These are phyloP conservation scores for Papilio gigon DNA, from an alignment of 2,888 invertebrate genomes.

Conservation along the genomic window DNA sequence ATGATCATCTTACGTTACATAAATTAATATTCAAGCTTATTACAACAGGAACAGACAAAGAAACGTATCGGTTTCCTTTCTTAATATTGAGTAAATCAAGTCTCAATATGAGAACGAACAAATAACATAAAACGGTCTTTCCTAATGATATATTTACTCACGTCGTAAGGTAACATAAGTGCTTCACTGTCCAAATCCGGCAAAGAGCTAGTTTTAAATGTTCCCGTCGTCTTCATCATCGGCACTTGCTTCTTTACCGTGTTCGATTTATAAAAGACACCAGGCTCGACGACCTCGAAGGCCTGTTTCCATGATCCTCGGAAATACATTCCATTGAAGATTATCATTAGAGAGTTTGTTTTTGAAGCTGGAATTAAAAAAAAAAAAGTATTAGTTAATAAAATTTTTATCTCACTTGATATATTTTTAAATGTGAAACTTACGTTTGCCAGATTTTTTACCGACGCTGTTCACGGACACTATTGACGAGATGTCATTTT, in stretches of 20 bases:
- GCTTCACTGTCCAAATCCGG: slow-evolving; percentile 85
- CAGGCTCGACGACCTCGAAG: slow-evolving; percentile 81
- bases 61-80: not conserved
- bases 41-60: not conserved
- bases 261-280: slow-evolving; percentile 85
- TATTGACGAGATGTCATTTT: slow-evolving; percentile 82
- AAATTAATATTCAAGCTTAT: not conserved
- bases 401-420: not conserved
- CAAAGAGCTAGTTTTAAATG: slow-evolving; percentile 83
- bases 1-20: not conserved
- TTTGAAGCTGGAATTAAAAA: slow-evolving; percentile 57
- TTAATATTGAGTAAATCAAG: not conserved
- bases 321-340: slow-evolving; percentile 90
- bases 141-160: slow-evolving; percentile 61
- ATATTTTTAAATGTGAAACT: slow-evolving; percentile 46
- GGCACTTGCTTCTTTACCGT: slow-evolving; percentile 83
- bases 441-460: slow-evolving; percentile 72
- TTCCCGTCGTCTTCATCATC: slow-evolving; percentile 86
- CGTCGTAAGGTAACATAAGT: slow-evolving; percentile 88
- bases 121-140: not conserved
- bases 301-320: slow-evolving; percentile 88
- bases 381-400: not conserved
- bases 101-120: not conserved
- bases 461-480: slow-evolving; percentile 84
- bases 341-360: slow-evolving; percentile 84